These are phyloP conservation scores for Philereme vetulata DNA, from an alignment of 2,888 invertebrate species.

Conservation along the genomic window DNA sequence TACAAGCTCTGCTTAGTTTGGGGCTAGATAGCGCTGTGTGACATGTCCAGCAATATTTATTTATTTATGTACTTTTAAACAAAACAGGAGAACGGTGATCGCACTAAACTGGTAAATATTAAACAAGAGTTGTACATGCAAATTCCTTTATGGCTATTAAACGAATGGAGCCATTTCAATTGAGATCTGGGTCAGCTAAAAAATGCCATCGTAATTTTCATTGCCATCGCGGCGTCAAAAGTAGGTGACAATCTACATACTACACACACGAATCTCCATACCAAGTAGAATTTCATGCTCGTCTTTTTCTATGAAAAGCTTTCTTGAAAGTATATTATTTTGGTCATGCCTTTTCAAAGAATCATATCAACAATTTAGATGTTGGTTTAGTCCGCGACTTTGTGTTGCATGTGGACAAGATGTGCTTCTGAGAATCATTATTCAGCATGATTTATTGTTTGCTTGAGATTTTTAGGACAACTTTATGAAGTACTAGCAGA, in stretches of 20 bases:
- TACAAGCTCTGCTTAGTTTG: too few species aligned
- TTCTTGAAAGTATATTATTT: neutral
- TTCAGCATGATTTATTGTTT: constrained; percentile 34
- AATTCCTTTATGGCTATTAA: constrained; percentile 18
- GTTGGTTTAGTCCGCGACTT: constrained; percentile 10
- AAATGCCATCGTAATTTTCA: constrained; percentile 41
- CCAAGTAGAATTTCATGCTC: constrained; percentile 8
- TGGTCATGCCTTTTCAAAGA: too few species aligned
- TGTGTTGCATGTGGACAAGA: constrained; percentile 20
- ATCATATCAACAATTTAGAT: neutral
- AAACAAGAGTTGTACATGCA: constrained; percentile 6
- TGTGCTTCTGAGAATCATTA: constrained; percentile 32
- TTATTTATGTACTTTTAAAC: neutral
- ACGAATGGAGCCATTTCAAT: constrained; percentile 34
- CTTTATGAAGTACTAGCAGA: constrained; percentile 19
- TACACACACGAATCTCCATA: constrained; percentile 14
- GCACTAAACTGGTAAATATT: neutral
- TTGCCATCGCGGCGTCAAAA: constrained; percentile 7
- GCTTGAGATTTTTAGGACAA: constrained; percentile 29
- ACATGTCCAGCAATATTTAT: too few species aligned
- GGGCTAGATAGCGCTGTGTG: too few species aligned
- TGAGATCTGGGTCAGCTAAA: constrained; percentile 45
- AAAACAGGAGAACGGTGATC: neutral
- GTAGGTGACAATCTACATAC: constrained; percentile 16
- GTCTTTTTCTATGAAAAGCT: constrained; percentile 9